These are phyloP conservation scores for Oeneis ivallda DNA, from an alignment of 2,888 invertebrate genomes.

Conservation along the genomic window DNA sequence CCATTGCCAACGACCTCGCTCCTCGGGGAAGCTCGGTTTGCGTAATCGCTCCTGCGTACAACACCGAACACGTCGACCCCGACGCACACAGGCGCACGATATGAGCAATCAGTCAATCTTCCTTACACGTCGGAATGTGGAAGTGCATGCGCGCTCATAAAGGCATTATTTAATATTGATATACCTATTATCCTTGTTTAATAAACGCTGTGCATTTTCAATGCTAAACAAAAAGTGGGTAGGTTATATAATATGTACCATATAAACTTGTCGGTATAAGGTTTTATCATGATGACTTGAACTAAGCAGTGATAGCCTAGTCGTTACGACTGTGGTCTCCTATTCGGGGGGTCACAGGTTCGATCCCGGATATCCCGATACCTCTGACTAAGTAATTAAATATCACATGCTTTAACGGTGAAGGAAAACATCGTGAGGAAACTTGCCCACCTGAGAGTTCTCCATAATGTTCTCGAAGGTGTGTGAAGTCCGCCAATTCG, in stretches of 20 bases:
- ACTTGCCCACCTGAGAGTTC: no score
- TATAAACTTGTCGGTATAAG: conserved; percentile 6
- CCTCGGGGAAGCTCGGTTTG: conserved; percentile 78
- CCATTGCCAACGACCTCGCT: conserved; percentile 82
- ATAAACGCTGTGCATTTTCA: conserved; percentile 4
- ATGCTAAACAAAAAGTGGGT: background rate
- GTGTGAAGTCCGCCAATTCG: no score
- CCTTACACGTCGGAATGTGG: conserved; percentile 36
- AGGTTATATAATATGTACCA: background rate
- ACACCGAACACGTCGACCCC: conserved; percentile 56
- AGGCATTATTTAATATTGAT: conserved; percentile 29
- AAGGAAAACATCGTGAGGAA: no score
- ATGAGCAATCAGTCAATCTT: conserved; percentile 38
- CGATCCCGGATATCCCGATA: no score
- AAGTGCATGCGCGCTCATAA: conserved; percentile 31
- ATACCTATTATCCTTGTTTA: conserved; percentile 23
- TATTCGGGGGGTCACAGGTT: no score
- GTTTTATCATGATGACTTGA: background rate
- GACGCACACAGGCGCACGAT: conserved; percentile 42
- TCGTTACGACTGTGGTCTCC: no score
- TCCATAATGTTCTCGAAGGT: no score
- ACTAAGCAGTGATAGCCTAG: no score
- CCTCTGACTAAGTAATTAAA: no score
- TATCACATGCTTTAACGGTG: no score
- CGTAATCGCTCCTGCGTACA: conserved; percentile 77